Base-by-base conservation (phyloP, 2,797 vertebrate genomes). In the Dendrocincla tyrannina region DNA sequence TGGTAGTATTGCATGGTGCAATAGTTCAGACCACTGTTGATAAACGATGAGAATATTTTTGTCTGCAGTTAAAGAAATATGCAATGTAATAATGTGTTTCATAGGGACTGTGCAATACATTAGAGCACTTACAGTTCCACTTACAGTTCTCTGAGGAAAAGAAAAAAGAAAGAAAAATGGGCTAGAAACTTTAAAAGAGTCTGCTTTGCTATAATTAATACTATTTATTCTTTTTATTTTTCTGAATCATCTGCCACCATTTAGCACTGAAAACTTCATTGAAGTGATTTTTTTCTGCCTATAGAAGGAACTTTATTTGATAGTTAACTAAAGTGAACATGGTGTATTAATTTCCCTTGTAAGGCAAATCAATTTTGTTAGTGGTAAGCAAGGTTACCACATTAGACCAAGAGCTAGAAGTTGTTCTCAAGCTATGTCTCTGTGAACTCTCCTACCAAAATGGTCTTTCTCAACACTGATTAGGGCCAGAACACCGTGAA, bases 261-360 rank as follows among this genome's bases (percentile, higher is more conserved):
- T 73, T 79, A 91, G 39, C n/a, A 47, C 22, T 78, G 50, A 83
- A 27, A 35, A 85, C 9, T 55, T 25, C 15, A 55, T 50, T 87
- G 39, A 82, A 80, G 3, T 63, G 15, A 58, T 88, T 93, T 23
- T 42, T 93, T 25, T 39, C 7, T 47, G 13, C 14, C 28, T 33
- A 46, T 16, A 81, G 35, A 84, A 94, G 28, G 55, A 79, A 32
- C 16, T 69, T 94, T 72, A 85, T 96, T 88, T 88, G 49, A 56
- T 32, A 60, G 32, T 66, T 91, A 89, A 80, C 56, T 80, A 20
- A 73, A 95, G 42, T 32, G 37, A 73, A 74, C 23, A 91, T 53
- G 53, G 55, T 12, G 62, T 91, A 75, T 95, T 92, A 90, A 84
- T 95, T 95, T 95, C 32, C 64, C 44, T 78, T 83, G 79, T 69